Evolutionary conservation across 64 coral and sea anemone species (phyloP), one percentile per base, ranked within the genome.

Genomic region (Montipora cactus): DNA sequence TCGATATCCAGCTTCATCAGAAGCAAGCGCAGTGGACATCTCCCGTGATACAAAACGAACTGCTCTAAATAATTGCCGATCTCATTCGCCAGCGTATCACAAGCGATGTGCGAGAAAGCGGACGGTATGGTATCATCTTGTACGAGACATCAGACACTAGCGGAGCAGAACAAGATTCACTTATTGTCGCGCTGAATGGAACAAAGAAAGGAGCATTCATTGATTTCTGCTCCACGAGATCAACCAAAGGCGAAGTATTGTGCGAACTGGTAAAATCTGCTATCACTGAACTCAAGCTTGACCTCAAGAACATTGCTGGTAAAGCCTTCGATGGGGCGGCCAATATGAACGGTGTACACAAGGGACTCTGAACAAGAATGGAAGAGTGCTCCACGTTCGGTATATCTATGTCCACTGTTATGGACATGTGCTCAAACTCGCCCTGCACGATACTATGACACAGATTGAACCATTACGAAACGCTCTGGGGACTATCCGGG

Each of bases 221-320:
- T 37, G 28, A 37, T 37, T 37, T 37, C 28, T 37, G 0, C 28
- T 37, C 28, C 28, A 0, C 28, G 28, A 37, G 28, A 37, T 37
- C 28, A 37, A 37, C 28, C 28, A 37, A 37, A 37, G 28, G 28
- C 28, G 28, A 37, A 37, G 1, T 37, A 37, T 0, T 37, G 28
- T 0, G 1, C 0, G 28, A 37, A 37, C 28, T 37, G 28, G 28
- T 37, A 37, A 37, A 37, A 37, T 37, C 1, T 57, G 47, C 61
- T 44, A 80, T 46, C 25, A 70, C 82, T 68, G 45, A 8, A 47
- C 59, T 64, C 46, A 68, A 68, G n/a, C 81, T 92, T 52, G 75
- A 77, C 48, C 74, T 84, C 18, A 81, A 92, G 44, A 74, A 84
- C 59, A 92, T 84, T 92, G 20, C 86, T 84, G 80, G 68, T 70